Percentiles rank a stretch among this genome's conserved stretches.
phyloP scores from a whole-genome alignment of 2,888 invertebrate species.

The Thera obeliscata region DNA sequence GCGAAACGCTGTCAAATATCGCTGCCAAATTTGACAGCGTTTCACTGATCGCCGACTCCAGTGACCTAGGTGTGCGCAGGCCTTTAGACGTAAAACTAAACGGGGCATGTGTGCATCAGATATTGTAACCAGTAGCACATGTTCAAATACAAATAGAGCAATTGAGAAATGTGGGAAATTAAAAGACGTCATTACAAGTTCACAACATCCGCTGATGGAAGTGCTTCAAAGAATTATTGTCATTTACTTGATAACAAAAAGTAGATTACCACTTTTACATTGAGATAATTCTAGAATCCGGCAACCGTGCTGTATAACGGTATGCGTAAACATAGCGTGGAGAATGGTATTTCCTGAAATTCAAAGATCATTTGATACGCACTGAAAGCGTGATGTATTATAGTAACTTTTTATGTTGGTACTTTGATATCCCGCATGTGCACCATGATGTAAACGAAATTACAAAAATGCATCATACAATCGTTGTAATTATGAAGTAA shows the following conservation, averaged over 20 bases:
- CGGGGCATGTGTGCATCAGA: conserved; percentile 37
- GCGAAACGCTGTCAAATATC: no score
- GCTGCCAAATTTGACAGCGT: no score
- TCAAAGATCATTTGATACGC: conserved; percentile 9
- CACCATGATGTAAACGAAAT: background rate
- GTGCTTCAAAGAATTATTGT: conserved; percentile 12
- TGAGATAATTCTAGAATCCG: conserved; percentile 23
- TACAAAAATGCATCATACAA: background rate
- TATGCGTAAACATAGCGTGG: conserved; percentile 22
- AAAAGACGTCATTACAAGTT: conserved; percentile 36
- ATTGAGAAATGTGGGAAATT: conserved; percentile 43
- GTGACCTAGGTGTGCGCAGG: background rate
- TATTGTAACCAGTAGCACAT: conserved; percentile 40
- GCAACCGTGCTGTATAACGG: conserved; percentile 13
- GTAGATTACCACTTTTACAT: background rate
- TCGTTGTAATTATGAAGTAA: background rate
- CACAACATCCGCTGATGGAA: conserved; percentile 28
- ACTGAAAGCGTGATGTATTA: background rate
- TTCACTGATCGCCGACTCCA: no score
- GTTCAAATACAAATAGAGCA: conserved; percentile 37
- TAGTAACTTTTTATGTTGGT: background rate
- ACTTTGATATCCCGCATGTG: background rate
- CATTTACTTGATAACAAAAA: conserved; percentile 7
- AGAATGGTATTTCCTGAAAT: conserved; percentile 23
- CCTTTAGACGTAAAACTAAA: conserved; percentile 32